Evolutionary conservation across 2,113 vertebrate genomes (phyloP).

Genomic region (Syngnathoides biaculeatus): DNA sequence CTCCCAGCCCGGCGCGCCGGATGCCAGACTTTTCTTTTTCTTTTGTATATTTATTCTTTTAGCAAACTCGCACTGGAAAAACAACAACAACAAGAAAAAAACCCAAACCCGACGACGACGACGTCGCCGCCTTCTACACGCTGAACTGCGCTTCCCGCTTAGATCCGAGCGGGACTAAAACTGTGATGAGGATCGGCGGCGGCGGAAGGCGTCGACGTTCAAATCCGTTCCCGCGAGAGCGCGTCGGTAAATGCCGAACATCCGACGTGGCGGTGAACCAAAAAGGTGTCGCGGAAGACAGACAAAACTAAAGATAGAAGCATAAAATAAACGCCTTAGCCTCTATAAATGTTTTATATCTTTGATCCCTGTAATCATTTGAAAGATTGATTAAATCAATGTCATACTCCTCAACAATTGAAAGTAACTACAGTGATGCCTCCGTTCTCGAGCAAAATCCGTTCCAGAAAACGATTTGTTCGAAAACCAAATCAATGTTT

Average conservation of each 20-base stretch:
- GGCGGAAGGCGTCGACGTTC: not conserved
- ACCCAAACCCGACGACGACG: not conserved
- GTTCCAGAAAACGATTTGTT: too few relatives aligned
- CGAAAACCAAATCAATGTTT: too few relatives aligned
- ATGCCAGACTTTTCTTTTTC: constrained; percentile 64
- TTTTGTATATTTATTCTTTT: constrained; percentile 58
- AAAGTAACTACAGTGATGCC: too few relatives aligned
- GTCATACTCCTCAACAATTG: too few relatives aligned
- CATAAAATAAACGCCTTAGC: too few relatives aligned
- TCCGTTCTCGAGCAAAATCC: too few relatives aligned
- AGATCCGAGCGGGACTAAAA: not conserved
- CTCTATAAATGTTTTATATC: too few relatives aligned
- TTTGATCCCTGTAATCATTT: too few relatives aligned
- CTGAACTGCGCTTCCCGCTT: not conserved
- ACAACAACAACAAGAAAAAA: not conserved
- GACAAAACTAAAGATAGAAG: not conserved
- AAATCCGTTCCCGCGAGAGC: not conserved
- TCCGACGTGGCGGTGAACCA: not conserved
- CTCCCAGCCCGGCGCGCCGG: constrained; percentile 60
- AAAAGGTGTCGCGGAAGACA: not conserved
- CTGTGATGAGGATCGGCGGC: not conserved
- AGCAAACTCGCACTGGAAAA: constrained; percentile 24
- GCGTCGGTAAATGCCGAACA: not conserved
- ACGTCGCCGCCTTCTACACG: too few relatives aligned
- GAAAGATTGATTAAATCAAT: too few relatives aligned